phyloP scores from a whole-genome alignment of 1,140 invertebrate genomes.

The Dreissena polymorpha region DNA sequence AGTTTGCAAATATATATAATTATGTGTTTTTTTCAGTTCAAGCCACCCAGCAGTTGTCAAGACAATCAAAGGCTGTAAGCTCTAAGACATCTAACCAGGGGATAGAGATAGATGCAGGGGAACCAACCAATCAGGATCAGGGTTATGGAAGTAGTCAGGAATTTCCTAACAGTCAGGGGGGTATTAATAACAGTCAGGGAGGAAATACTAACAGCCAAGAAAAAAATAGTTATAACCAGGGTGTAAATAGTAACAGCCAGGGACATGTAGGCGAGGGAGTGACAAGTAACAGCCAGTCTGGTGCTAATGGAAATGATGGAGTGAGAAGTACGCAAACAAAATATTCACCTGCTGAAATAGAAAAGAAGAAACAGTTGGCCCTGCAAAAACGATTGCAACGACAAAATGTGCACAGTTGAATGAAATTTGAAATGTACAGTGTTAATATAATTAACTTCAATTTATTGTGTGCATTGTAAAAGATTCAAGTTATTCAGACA shows the following conservation, averaged over 20 bases:
- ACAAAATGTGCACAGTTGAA: no score
- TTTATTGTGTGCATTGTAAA: no score
- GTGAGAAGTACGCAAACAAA: slow-evolving; percentile 33
- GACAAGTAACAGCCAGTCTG: background rate
- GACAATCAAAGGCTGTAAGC: background rate
- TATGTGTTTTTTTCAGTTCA: background rate
- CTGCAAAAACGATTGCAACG: slow-evolving; percentile 10
- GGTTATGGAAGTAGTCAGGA: no score
- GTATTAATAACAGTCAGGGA: background rate
- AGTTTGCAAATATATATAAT: no score
- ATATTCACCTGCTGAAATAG: slow-evolving; percentile 41
- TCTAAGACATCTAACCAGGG: background rate
- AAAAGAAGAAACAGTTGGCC: slow-evolving; percentile 34
- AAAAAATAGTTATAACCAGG: no score
- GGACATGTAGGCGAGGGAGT: no score
- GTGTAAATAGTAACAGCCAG: no score
- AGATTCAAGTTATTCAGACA: no score
- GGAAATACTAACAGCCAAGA: slow-evolving; percentile 11
- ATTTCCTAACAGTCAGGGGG: background rate
- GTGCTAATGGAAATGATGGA: background rate
- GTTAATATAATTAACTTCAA: no score
- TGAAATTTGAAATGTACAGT: no score
- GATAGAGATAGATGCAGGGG: background rate
- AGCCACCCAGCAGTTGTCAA: background rate
- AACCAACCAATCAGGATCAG: background rate